Percentiles rank a stretch among this genome's conserved stretches.
Evolutionary conservation across 2,113 vertebrate species (phyloP).

Genomic region (Polyodon spathula): DNA sequence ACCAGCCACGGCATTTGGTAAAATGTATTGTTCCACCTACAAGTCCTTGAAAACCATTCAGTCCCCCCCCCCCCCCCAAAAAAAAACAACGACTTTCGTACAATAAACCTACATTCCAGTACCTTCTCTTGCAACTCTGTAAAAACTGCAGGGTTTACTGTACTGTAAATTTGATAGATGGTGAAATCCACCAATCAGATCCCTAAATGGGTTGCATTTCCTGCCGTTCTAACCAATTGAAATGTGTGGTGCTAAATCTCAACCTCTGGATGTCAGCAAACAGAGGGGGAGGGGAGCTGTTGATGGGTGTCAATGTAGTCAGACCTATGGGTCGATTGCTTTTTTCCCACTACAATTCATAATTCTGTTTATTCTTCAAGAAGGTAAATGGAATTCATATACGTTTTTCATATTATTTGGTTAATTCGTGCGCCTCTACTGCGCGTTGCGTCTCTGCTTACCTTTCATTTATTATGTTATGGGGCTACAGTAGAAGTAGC

Average conservation of each 20-base stretch:
- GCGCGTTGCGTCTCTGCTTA: background rate
- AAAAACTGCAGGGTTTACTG: constrained; percentile 16
- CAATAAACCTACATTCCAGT: constrained; percentile 10
- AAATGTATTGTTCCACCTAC: no score
- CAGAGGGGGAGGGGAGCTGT: constrained; percentile 61
- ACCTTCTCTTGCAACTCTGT: constrained; percentile 15
- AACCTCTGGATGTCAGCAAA: constrained; percentile 51
- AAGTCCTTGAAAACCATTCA: no score
- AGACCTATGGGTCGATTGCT: constrained; percentile 60
- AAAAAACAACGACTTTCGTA: background rate
- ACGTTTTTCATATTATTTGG: constrained; percentile 1
- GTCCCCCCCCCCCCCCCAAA: no score
- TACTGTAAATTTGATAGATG: constrained; percentile 25
- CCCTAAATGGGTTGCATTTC: constrained; percentile 27
- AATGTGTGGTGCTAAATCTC: constrained; percentile 21
- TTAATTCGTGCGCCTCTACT: background rate
- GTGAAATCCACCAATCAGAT: constrained; percentile 34
- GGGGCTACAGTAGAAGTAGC: constrained; percentile 5
- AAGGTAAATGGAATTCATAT: constrained; percentile 43
- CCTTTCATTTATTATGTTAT: no score
- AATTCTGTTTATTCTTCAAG: constrained; percentile 29
- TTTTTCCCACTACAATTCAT: constrained; percentile 26
- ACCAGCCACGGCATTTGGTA: no score
- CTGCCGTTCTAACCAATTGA: constrained; percentile 49
- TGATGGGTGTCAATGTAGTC: constrained; percentile 71